Evolutionary conservation across 1,140 invertebrate genomes (phyloP), one percentile per base, ranked within the genome.

Genomic region (Diabrotica virgifera): DNA sequence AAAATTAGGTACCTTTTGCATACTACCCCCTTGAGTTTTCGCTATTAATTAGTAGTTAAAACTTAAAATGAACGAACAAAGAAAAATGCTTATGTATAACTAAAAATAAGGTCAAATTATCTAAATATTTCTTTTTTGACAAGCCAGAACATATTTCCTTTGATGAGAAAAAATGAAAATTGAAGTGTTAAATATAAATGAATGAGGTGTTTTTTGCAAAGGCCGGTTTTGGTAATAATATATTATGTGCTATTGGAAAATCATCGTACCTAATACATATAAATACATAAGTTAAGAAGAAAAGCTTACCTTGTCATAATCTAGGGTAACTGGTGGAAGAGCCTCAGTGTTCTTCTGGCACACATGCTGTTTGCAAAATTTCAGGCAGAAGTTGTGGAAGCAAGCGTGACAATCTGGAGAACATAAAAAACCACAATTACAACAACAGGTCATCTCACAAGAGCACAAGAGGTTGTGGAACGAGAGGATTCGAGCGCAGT

Each of bases 351-450:
- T 80, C 80, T 83, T 84, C 80, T 82, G 82, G 80, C 85, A 86
- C 68, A 80, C 74, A 71, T 85, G 82, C 68, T 82, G 80, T 72
- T 77, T 75, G 71, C 79, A 80, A 77, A 81, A 85, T 59, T 82
- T 79, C 64, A 81, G 75, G 80, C 86, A 87, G 66, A 85, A 81
- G 73, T 81, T 80, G 80, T 88, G 86, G 82, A 87, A 87, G 77
- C 86, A 87, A 73, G 84, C 82, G 77, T 86, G 85, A 78, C 86
- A 87, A 77, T 87, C 86, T 87, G 82, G 70, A 69, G 82, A 83
- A 81, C 84, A 86, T 73, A 83, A 76, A 79, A 81, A 82, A 79
- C 80, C 84, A 78, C 85, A 86, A 81, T 83, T 84, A 80, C 85
- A 86, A 77, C 85, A 86, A 80, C 84, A 86, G 46, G 73, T 70